phyloP scores from a whole-genome alignment of 2,113 vertebrate species.

The Vidua chalybeata region DNA sequence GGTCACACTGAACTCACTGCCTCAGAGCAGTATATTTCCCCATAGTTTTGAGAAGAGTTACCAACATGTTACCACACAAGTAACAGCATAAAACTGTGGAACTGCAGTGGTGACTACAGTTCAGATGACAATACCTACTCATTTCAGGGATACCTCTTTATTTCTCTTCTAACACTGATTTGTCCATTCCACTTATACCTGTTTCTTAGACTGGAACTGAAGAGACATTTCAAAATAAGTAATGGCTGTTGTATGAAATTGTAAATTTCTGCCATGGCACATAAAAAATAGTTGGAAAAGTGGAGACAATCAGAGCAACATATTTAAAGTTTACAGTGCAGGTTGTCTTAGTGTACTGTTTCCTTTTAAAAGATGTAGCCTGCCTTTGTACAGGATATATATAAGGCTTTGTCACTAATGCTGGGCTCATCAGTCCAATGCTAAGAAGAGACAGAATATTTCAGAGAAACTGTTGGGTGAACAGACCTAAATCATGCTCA shows the following conservation, averaged over 20 bases:
- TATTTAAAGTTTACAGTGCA: not conserved
- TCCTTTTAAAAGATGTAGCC: not conserved
- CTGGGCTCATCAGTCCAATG: not conserved
- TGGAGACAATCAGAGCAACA: not conserved
- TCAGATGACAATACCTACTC: not conserved
- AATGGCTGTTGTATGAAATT: not conserved
- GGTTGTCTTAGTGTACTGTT: not conserved
- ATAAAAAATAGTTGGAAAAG: not conserved
- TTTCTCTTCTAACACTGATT: not conserved
- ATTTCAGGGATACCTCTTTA: not conserved
- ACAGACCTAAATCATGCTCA: not conserved
- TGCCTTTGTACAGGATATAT: not conserved
- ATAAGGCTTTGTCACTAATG: not conserved
- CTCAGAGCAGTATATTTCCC: not conserved
- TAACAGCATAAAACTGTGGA: not conserved
- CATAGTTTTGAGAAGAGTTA: not conserved
- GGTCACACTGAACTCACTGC: not conserved
- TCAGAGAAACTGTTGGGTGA: not conserved
- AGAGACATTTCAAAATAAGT: not conserved
- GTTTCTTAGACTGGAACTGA: not conserved
- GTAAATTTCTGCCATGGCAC: rapidly evolving
- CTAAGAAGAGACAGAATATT: not conserved
- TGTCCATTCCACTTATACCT: not conserved
- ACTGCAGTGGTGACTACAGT: not conserved
- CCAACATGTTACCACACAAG: rapidly evolving